Evolutionary conservation across 1,140 invertebrate species (phyloP), one percentile per base, ranked within the genome.

Genomic region (Parasteatoda tepidariorum): DNA sequence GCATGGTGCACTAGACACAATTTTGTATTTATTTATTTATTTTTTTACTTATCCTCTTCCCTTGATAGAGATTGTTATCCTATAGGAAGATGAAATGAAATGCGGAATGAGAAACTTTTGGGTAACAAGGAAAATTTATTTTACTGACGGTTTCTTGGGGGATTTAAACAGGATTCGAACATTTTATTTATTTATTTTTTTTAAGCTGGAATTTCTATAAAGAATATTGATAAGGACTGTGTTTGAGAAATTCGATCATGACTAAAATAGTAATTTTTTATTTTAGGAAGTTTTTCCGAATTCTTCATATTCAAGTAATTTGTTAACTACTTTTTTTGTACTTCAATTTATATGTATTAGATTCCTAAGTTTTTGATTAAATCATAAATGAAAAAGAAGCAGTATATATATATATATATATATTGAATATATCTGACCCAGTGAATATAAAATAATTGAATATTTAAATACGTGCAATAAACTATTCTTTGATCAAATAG

Each of bases 21-120:
- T 24, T 54, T 48, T 71, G 9, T 26, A 48, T 26, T 33, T 26
- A n/a, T 22, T 33, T 75, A 38, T 75, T 59, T 34, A 73, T 73
- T 41, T 26, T 33, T 28, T 55, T 55, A 13, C 13, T 28, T 28
- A 38, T 28, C 5, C 2, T 7, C 55, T 22, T 41, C 76, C 64
- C 76, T 79, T 79, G 76, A 79, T 79, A 79, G 76, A 48, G 76
- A 79, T 79, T 79, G 76, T 79, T 79, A 79, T 79, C 76, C 76
- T 67, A 33, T 79, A 79, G 68, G 76, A 79, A 79, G 74, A 66
- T 66, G 76, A 79, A 79, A 79, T 68, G 76, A 79, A 79, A 79
- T 79, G 55, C 62, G 76, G 68, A 79, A 79, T 79, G 76, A 79
- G 76, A 68, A 79, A 68, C 26, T 26, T 30, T 41, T 55, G 76